Conservation (phyloP, 1,140 invertebrate genomes). For the Drosophila auraria region DNA sequence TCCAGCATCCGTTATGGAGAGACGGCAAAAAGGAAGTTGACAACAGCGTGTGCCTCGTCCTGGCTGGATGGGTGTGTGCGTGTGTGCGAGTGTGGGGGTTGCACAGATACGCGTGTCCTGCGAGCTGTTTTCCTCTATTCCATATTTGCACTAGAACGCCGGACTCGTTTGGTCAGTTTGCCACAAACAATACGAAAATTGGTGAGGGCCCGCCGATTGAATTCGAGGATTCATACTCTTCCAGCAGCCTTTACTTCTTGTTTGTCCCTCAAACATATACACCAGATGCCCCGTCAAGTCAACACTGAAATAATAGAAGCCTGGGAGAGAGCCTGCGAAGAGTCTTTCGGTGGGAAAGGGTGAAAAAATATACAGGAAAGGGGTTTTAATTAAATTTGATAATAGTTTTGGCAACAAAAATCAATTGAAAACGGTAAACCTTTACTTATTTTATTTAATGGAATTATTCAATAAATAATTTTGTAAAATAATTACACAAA, state of each 20-base stretch:
- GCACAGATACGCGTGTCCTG: slow-evolving; percentile 64
- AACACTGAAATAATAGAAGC: slow-evolving; percentile 59
- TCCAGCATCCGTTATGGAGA: slow-evolving; percentile 75
- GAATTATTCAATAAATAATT: neutral
- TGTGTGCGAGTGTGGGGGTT: slow-evolving; percentile 65
- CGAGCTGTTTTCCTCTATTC: slow-evolving; percentile 20
- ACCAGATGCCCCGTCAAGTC: slow-evolving; percentile 55
- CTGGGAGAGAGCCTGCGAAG: slow-evolving; percentile 37
- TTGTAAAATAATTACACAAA: neutral
- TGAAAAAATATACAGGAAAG: slow-evolving; percentile 9
- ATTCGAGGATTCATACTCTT: slow-evolving; percentile 44
- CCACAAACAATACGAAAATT: slow-evolving; percentile 69
- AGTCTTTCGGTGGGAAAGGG: neutral
- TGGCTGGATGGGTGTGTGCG: slow-evolving; percentile 15
- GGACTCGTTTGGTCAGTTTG: slow-evolving; percentile 70
- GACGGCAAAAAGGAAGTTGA: slow-evolving; percentile 67
- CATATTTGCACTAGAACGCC: slow-evolving; percentile 49
- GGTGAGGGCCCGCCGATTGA: slow-evolving; percentile 63
- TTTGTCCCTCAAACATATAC: slow-evolving; percentile 36
- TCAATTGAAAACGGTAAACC: neutral
- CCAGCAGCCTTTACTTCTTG: slow-evolving; percentile 57
- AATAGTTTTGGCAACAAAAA: neutral
- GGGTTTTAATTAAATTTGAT: slow-evolving; percentile 10
- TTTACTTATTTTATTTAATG: neutral
- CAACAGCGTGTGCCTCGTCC: slow-evolving; percentile 64